Conservation (phyloP, 2,797 vertebrate species). For the Squalus acanthias region DNA sequence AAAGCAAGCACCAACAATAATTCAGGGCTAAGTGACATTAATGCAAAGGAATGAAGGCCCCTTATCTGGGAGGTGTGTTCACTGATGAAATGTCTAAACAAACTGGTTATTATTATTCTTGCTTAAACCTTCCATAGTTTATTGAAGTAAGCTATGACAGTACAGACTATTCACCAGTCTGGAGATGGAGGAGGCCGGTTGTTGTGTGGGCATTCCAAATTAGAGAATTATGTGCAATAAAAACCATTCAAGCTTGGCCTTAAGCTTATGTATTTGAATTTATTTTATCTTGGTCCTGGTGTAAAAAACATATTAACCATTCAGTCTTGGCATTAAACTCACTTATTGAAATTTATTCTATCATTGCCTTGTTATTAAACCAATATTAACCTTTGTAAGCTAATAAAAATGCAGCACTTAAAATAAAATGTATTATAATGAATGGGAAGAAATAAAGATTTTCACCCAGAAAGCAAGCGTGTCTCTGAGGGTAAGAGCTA, state of each 20-base stretch:
- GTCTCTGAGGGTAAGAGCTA: background rate
- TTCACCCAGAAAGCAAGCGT: background rate
- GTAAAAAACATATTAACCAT: slow-evolving; percentile 28
- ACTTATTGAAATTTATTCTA: slow-evolving; percentile 34
- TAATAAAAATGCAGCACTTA: slow-evolving; percentile 14
- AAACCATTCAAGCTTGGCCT: slow-evolving; percentile 27
- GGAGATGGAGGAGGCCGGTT: background rate
- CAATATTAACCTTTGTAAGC: slow-evolving; percentile 22
- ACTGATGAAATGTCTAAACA: slow-evolving; percentile 16
- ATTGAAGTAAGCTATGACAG: background rate
- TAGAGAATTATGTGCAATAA: slow-evolving; percentile 35
- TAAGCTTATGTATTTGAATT: slow-evolving; percentile 29
- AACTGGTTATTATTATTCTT: slow-evolving; percentile 15
- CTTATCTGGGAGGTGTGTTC: slow-evolving; percentile 21
- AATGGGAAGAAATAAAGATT: slow-evolving; percentile 8
- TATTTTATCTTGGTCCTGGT: slow-evolving; percentile 21
- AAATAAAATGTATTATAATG: slow-evolving; percentile 22
- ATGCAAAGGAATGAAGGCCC: background rate
- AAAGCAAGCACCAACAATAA: background rate
- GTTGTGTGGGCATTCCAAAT: background rate
- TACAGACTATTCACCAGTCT: background rate
- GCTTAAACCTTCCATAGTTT: background rate
- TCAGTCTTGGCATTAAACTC: slow-evolving; percentile 30
- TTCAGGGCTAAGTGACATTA: slow-evolving; percentile 18
- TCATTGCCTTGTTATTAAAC: slow-evolving; percentile 32